Conservation (phyloP, 2,113 vertebrate species). For the Emydura subglobosa region DNA sequence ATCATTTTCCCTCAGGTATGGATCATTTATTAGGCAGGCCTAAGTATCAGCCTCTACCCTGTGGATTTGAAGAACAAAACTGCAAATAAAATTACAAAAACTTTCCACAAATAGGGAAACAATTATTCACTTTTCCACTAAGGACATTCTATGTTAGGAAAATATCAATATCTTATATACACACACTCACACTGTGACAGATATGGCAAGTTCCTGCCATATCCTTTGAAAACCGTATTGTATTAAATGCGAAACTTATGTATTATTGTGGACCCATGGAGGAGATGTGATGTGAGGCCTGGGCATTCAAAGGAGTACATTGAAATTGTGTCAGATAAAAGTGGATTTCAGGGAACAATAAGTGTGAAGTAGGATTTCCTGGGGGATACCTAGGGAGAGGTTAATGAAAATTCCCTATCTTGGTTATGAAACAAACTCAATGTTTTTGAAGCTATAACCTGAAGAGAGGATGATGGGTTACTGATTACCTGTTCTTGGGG, state of each 20-base stretch:
- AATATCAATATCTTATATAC: background rate
- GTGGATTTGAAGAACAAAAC: background rate
- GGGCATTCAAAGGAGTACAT: background rate
- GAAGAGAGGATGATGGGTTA: background rate
- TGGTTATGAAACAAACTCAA: background rate
- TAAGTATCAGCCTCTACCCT: background rate
- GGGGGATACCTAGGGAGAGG: background rate
- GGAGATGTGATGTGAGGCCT: background rate
- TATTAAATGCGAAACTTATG: background rate
- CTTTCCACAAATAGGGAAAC: background rate
- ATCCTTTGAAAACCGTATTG: background rate
- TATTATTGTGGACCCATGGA: background rate
- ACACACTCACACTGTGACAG: background rate
- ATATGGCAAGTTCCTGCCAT: background rate
- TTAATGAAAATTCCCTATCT: background rate
- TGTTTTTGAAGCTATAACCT: background rate
- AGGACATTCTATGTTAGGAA: background rate
- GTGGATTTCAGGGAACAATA: background rate
- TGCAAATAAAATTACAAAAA: background rate
- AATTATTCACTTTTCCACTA: background rate
- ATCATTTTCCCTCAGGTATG: background rate
- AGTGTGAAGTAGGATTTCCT: background rate
- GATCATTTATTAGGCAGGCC: background rate
- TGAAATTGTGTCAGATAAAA: background rate
- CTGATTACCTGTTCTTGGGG: background rate